phyloP scores from a whole-genome alignment of 2,113 vertebrate genomes.

The Sitta europaea region DNA sequence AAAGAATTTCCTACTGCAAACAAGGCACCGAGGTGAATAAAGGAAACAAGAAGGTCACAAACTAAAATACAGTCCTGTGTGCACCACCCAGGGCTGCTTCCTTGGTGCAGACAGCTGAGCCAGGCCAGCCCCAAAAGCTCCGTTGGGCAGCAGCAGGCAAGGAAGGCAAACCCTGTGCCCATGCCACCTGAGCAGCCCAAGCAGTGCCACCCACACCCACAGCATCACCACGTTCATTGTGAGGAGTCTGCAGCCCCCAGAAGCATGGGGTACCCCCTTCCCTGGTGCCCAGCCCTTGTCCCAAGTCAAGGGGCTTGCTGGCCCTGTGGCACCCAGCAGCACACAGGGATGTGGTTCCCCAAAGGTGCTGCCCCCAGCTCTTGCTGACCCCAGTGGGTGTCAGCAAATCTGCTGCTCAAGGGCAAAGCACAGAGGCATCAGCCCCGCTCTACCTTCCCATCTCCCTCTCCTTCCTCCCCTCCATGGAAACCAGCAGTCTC shows the following conservation, averaged over 20 bases:
- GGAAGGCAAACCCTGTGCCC: not conserved
- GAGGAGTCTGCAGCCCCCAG: accelerated
- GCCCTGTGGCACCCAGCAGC: not conserved
- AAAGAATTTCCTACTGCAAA: constrained; percentile 11
- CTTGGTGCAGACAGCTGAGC: not conserved
- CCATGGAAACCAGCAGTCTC: constrained; percentile 20
- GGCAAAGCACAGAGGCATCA: not conserved
- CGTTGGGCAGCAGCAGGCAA: not conserved
- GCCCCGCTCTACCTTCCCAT: not conserved
- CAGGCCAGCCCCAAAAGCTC: not conserved
- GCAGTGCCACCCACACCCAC: not conserved
- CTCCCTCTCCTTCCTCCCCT: not conserved
- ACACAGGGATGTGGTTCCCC: accelerated
- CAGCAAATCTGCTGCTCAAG: not conserved
- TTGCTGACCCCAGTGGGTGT: accelerated
- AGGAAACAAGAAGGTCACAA: not conserved
- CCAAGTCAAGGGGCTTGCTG: accelerated
- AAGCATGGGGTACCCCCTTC: accelerated
- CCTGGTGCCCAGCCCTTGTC: not conserved
- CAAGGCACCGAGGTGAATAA: not conserved
- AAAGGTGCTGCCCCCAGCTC: not conserved
- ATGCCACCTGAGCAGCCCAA: not conserved
- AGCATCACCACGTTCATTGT: accelerated
- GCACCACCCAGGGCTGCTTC: not conserved
- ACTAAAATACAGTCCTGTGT: accelerated